Percentiles rank a stretch among this genome's conserved stretches.
Conservation (phyloP, 1,140 invertebrate species). For the Asobara japonica region DNA sequence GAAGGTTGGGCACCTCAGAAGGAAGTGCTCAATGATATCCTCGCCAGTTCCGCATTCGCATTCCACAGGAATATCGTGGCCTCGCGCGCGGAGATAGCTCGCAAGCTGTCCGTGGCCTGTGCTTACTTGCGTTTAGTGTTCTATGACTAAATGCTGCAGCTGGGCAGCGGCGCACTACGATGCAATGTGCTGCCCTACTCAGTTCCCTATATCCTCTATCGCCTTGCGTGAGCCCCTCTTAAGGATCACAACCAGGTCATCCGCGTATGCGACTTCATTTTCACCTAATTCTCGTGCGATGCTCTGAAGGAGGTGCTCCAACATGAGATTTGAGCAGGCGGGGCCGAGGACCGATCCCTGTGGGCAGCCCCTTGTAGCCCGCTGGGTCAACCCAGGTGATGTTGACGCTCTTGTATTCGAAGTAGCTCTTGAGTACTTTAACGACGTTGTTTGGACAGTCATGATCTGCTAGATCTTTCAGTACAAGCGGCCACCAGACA, state of each 20-base stretch:
- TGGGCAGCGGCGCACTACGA: too few relatives aligned
- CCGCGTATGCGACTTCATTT: background rate
- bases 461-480: constrained; percentile 39
- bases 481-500: constrained; percentile 55
- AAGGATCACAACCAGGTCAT: constrained; percentile 18
- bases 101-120: too few relatives aligned
- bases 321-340: background rate
- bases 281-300: background rate
- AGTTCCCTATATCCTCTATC: too few relatives aligned
- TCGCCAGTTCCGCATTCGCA: too few relatives aligned
- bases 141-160: too few relatives aligned
- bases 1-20: too few relatives aligned
- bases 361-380: background rate
- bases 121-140: too few relatives aligned
- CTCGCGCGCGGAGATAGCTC: too few relatives aligned
- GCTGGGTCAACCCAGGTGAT: constrained; percentile 36
- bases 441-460: constrained; percentile 41
- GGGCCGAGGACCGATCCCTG: background rate
- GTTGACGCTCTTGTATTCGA: constrained; percentile 42
- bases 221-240: too few relatives aligned
- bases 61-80: too few relatives aligned
- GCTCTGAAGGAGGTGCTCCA: background rate
- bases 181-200: too few relatives aligned
- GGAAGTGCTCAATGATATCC: too few relatives aligned
- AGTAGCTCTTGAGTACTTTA: constrained; percentile 50